Evolutionary conservation across 1,140 invertebrate species (phyloP).

Genomic region (Pygmarrhopalites habei): DNA sequence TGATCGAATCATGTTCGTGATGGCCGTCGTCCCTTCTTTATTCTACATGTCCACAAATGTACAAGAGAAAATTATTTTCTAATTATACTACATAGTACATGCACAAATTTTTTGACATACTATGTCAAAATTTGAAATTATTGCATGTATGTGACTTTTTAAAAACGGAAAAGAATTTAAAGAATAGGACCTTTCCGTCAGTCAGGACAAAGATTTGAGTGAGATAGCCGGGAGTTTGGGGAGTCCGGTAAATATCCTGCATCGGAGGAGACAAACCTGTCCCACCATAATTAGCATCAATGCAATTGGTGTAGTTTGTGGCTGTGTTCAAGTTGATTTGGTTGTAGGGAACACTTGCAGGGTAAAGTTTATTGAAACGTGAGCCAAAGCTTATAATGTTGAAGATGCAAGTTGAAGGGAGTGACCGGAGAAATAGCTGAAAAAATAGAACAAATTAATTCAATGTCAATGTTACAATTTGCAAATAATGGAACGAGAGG

Average conservation of each 20-base stretch:
- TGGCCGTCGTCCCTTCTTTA: too few species aligned
- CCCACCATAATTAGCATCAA: constrained; percentile 42
- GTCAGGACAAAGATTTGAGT: constrained; percentile 44
- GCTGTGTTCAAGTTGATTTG: constrained; percentile 25
- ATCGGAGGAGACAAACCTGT: constrained; percentile 44
- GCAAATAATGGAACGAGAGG: too few species aligned
- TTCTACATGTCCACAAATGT: too few species aligned
- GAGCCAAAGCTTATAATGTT: constrained; percentile 34
- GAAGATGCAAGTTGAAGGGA: constrained; percentile 31
- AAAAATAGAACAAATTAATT: constrained; percentile 20
- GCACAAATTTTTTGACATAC: too few species aligned
- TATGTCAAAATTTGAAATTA: too few species aligned
- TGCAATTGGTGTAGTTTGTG: constrained; percentile 7
- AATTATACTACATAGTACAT: too few species aligned
- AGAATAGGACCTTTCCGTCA: constrained; percentile 41
- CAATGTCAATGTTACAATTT: too few species aligned
- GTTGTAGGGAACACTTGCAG: constrained; percentile 24
- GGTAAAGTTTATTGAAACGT: constrained; percentile 21
- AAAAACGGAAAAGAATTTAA: too few species aligned
- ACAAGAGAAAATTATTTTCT: too few species aligned
- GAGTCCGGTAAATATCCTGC: constrained; percentile 39
- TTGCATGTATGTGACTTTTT: too few species aligned
- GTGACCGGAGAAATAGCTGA: constrained; percentile 35
- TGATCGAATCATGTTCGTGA: too few species aligned
- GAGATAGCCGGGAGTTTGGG: constrained; percentile 39